Base-by-base conservation (phyloP, 2,797 vertebrate genomes). In the Cheirogaleus major region DNA sequence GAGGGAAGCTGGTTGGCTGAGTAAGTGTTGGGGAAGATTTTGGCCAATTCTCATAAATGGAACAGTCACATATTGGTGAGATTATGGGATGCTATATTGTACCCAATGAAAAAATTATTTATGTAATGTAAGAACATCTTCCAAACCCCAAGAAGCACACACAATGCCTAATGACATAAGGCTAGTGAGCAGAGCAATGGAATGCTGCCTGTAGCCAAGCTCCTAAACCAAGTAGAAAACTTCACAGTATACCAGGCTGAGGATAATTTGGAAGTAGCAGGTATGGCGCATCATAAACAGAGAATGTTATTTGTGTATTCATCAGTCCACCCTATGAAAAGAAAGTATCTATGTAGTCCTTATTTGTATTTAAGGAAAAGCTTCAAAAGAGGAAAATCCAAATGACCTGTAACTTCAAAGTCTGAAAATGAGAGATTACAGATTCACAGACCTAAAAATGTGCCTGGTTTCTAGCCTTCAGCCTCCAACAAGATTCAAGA, bases 351-450 rank as follows among this genome's bases (percentile, higher is more conserved):
- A 55, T 35, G 22, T 25, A 57, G 2, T 79, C 52, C 63, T 69
- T 63, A 43, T 73, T 41, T 83, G 32, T 43, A 48, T 81, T 93
- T 92, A 70, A 90, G 35, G 27, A 67, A 94, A 94, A 93, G n/a
- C 35, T 63, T 94, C 75, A 91, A 70, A 70, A 92, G 57, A 75
- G 45, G 41, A 72, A 90, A 97, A 95, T 94, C 72, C 50, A 96
- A 94, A 92, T 63, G 50, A 88, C 23, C 27, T 79, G 6, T 50
- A 57, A 91, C 32, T 90, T 85, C 41, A 35, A 87, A 0, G 9
- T n/a, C 48, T 91, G 22, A 91, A 89, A 92, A 84, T 57, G 38
- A 84, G 12, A 94, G 59, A 94, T 72, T 30, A 73, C 38, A 89
- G 50, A 93, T 61, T 90, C 83, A 90, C 10, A 73, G 15, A 90